phyloP scores from a whole-genome alignment of 1,140 invertebrate genomes.

The Eurosta solidaginis region DNA sequence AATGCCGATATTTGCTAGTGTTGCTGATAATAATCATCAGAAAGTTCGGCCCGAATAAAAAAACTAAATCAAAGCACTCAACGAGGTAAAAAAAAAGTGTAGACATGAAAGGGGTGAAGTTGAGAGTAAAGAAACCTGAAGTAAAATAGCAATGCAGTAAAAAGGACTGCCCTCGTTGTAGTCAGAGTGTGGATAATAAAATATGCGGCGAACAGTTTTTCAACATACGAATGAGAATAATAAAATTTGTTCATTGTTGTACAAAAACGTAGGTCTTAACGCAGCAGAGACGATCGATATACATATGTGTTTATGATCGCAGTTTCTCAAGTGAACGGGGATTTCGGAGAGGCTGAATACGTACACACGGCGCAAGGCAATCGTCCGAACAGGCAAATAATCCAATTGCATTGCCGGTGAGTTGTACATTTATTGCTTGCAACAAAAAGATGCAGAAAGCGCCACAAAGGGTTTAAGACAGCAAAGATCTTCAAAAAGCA shows the following conservation, averaged over 20 bases:
- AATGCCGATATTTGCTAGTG: background rate
- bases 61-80: conserved; percentile 12
- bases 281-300: background rate
- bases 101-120: background rate
- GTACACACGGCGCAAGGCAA: background rate
- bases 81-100: background rate
- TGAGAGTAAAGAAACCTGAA: background rate
- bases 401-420: background rate
- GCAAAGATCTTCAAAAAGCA: background rate
- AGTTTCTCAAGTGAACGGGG: background rate
- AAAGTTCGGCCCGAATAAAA: conserved; percentile 16
- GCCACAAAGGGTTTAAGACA: conserved; percentile 17
- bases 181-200: too few species aligned
- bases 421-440: background rate
- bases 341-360: background rate
- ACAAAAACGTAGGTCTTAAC: too few species aligned
- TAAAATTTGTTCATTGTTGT: conserved; percentile 9
- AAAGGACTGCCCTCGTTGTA: background rate
- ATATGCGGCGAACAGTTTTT: background rate
- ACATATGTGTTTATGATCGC: background rate
- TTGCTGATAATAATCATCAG: conserved; percentile 24
- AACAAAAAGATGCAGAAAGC: background rate
- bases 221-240: conserved; percentile 3
- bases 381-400: background rate
- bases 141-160: background rate